These are phyloP conservation scores for Eulemur rufifrons DNA, from an alignment of 2,113 vertebrate species.

Conservation along the genomic window DNA sequence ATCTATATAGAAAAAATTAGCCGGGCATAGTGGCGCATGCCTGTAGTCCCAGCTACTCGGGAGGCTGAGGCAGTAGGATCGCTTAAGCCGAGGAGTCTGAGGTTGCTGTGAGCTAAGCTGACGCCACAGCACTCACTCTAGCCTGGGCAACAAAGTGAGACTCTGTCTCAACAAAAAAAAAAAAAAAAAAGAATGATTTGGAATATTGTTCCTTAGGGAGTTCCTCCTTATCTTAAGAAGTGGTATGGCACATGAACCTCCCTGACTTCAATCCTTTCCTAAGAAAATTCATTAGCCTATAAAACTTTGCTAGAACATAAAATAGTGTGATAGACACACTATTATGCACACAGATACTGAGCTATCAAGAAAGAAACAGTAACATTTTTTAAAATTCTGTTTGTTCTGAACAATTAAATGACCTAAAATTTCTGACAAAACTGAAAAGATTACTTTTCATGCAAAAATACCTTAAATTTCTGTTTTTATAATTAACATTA, in stretches of 20 bases:
- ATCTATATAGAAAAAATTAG: too few relatives aligned
- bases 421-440: neutral
- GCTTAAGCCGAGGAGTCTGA: too few relatives aligned
- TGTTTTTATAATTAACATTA: slow-evolving; percentile 26
- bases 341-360: neutral
- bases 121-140: too few relatives aligned
- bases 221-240: neutral
- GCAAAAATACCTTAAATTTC: slow-evolving; percentile 20
- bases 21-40: too few relatives aligned
- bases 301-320: neutral
- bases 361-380: neutral
- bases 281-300: slow-evolving; percentile 32
- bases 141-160: too few relatives aligned
- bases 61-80: too few relatives aligned
- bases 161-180: too few relatives aligned
- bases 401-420: neutral
- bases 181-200: slow-evolving; percentile 24
- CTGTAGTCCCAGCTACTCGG: too few relatives aligned
- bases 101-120: too few relatives aligned
- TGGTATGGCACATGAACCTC: neutral
- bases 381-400: slow-evolving; percentile 21
- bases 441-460: slow-evolving; percentile 26
- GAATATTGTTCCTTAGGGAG: neutral
- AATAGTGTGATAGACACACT: neutral
- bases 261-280: neutral